Base-by-base conservation (phyloP, 35 echinoderm and acorn worm genomes). In the Anneissia japonica region DNA sequence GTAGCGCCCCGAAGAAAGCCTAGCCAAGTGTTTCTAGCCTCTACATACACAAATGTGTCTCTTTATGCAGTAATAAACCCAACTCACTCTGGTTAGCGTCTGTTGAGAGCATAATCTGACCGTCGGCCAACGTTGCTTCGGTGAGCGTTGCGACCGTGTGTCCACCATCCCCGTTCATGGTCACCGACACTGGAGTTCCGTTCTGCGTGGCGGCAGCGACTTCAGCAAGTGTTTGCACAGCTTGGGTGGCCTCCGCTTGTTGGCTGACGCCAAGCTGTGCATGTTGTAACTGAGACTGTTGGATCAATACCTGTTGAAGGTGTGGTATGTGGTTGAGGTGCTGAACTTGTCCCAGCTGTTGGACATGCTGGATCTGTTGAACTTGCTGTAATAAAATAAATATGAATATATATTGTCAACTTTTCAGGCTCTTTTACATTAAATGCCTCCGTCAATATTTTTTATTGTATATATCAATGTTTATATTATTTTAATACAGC, bases 181-280 rank as follows among this genome's bases (percentile, higher is more conserved):
- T 82, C 13, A 94, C 88, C 0, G 91, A 86, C 21, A 94, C 92
- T 31, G 85, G 93, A 9, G 81, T 89, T 21, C 85, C 86, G 37
- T 86, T 84, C 38, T 89, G 84, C n/a, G 86, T 81, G 7, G 84
- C 77, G 21, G 91, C 88, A 19, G 95, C 95, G 3, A 93, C 91
- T 46, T 93, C 92, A 28, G 91, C 91, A 30, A 98, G 82, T 3
- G 95, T 93, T 84, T 93, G 91, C 13, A 93, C 89, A 4, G 87
- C 92, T 72, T 97, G 94, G 26, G 86, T 92, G 36, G 94, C 94
- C 41, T 92, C 84, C 32, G 80, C 79, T 72, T 90, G 87, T 12
- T 86, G 90, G 30, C 81, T 86, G 11, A 34, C 72, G 6, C 56
- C 36, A 9, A 64, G 11, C 10, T 26, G 7, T 64, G 51, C 26